Conservation (phyloP, 2,888 invertebrate species). For the Slavum lentiscoides region DNA sequence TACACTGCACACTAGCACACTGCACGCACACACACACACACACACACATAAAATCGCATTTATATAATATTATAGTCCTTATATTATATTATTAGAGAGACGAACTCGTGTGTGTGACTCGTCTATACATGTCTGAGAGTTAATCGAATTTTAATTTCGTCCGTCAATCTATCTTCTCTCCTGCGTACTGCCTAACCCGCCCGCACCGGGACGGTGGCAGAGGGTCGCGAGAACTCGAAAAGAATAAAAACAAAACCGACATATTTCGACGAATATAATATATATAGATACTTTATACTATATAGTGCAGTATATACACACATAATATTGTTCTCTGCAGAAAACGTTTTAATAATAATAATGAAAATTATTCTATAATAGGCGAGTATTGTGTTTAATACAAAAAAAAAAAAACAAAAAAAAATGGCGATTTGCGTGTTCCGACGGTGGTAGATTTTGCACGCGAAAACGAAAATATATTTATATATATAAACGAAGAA, state of each 20-base stretch:
- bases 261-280: not conserved
- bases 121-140: not conserved
- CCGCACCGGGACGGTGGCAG: too few species aligned
- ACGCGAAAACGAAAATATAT: slow-evolving; percentile 3
- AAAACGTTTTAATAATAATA: too few species aligned
- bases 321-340: too few species aligned
- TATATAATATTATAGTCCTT: not conserved
- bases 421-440: not conserved
- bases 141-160: slow-evolving; percentile 23
- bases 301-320: too few species aligned
- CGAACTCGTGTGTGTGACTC: not conserved
- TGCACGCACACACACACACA: too few species aligned
- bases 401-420: too few species aligned
- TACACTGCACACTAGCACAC: too few species aligned
- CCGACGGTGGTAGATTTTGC: not conserved
- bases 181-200: not conserved
- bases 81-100: not conserved
- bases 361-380: too few species aligned
- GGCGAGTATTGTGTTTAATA: too few species aligned
- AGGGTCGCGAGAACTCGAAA: not conserved
- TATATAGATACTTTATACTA: too few species aligned
- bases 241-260: not conserved
- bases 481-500: not conserved
- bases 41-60: not conserved
- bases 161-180: not conserved